These are phyloP conservation scores for Melieria omissa DNA, from an alignment of 2,888 invertebrate species.

Conservation along the genomic window DNA sequence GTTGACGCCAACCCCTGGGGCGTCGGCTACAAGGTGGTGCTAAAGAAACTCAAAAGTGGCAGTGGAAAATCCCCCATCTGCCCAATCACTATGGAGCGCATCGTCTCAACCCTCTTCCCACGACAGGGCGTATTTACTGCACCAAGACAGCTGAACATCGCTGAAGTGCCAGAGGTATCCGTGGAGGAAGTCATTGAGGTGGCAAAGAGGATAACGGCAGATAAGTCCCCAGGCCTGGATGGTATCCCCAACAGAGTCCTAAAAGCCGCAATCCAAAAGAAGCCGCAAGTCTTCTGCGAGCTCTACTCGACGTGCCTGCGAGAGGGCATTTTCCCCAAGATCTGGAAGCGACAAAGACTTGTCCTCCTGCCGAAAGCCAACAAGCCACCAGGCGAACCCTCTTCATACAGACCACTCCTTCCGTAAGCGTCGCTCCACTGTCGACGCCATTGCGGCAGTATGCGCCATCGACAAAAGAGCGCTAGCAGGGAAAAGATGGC, in stretches of 20 bases:
- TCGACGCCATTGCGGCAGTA: constrained; percentile 10
- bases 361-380: constrained; percentile 17
- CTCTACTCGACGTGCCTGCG: background rate
- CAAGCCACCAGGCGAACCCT: constrained; percentile 12
- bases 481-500: constrained; percentile 24
- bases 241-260: constrained; percentile 1
- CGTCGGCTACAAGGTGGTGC: background rate
- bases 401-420: constrained; percentile 21
- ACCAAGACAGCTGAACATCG: background rate
- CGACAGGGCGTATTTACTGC: background rate
- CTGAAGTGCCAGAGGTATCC: background rate
- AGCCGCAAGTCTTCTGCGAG: background rate
- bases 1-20: background rate
- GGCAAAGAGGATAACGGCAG: background rate
- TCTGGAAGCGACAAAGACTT: constrained; percentile 23
- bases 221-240: background rate
- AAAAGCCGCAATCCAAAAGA: background rate
- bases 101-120: background rate
- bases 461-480: constrained; percentile 4
- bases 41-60: background rate
- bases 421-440: constrained; percentile 14
- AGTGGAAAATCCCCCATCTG: background rate
- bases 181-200: constrained; percentile 1
- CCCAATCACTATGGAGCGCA: background rate
- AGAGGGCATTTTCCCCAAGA: constrained; percentile 2